These are phyloP conservation scores for Acanthosepion esculentum DNA, from an alignment of 2,888 invertebrate genomes.

Conservation along the genomic window DNA sequence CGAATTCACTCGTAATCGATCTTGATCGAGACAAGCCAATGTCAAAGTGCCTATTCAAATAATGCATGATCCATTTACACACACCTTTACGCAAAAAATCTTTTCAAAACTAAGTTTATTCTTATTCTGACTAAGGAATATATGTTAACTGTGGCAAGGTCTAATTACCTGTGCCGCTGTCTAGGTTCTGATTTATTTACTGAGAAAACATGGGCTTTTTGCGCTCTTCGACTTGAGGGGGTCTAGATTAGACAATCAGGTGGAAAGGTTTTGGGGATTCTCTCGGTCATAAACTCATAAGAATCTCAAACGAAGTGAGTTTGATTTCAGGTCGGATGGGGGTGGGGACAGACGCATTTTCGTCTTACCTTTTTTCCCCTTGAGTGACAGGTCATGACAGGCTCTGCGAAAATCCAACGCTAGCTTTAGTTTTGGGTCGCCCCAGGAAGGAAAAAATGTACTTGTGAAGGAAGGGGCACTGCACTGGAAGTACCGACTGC, in stretches of 20 bases:
- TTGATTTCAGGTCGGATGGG: not conserved
- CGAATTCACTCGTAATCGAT: no score
- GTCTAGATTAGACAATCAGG: not conserved
- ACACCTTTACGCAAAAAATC: no score
- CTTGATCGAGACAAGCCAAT: no score
- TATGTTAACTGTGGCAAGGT: no score
- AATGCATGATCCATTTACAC: no score
- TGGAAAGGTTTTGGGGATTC: not conserved
- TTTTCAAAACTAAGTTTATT: no score
- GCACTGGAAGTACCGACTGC: not conserved
- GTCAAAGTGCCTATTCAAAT: no score
- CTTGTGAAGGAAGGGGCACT: not conserved
- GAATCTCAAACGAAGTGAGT: not conserved
- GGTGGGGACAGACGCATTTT: not conserved
- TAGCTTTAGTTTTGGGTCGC: not conserved
- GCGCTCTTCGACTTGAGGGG: not conserved
- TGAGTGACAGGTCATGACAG: conserved; percentile 22
- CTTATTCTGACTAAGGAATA: no score
- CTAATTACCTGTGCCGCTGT: not conserved
- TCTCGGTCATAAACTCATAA: not conserved
- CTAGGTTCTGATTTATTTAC: not conserved
- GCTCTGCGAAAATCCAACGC: not conserved
- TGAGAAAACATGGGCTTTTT: not conserved
- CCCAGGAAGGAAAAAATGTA: not conserved
- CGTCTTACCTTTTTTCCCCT: not conserved